These are phyloP conservation scores for Ormyrus thymus DNA, from an alignment of 2,888 invertebrate species.

Conservation along the genomic window DNA sequence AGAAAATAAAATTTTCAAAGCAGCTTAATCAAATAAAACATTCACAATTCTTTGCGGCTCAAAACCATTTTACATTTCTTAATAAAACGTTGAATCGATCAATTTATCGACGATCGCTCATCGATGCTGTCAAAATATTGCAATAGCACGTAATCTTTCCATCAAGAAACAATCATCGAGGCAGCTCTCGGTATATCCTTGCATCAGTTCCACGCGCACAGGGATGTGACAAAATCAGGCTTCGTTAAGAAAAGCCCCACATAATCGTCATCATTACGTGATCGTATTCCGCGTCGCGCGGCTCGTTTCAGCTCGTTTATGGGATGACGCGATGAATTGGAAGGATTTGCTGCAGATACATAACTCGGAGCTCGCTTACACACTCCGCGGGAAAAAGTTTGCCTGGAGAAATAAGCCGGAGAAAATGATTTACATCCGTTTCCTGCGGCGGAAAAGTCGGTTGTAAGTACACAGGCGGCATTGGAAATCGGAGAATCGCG, in stretches of 20 bases:
- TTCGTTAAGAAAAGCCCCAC: constrained; percentile 27
- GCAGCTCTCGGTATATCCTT: background rate
- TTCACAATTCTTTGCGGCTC: no score
- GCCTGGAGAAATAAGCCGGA: background rate
- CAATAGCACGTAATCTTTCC: constrained; percentile 13
- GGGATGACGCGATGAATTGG: constrained; percentile 30
- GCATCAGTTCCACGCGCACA: background rate
- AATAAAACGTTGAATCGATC: no score
- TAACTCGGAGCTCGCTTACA: background rate
- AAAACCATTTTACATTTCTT: no score
- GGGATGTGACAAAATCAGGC: constrained; percentile 5
- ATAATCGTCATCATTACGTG: background rate
- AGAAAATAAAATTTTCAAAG: no score
- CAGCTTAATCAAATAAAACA: no score
- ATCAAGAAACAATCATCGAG: constrained; percentile 23
- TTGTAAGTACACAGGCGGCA: background rate
- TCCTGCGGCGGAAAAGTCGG: constrained; percentile 34
- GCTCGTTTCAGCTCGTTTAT: constrained; percentile 26
- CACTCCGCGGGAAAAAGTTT: background rate
- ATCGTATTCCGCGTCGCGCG: constrained; percentile 25
- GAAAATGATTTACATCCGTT: constrained; percentile 39
- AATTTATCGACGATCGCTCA: no score
- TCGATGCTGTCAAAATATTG: no score
- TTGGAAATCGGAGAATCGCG: constrained; percentile 43
- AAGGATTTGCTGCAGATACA: constrained; percentile 13